These are phyloP conservation scores for Drosophila takahashii DNA, from an alignment of 1,140 invertebrate genomes.

Conservation along the genomic window DNA sequence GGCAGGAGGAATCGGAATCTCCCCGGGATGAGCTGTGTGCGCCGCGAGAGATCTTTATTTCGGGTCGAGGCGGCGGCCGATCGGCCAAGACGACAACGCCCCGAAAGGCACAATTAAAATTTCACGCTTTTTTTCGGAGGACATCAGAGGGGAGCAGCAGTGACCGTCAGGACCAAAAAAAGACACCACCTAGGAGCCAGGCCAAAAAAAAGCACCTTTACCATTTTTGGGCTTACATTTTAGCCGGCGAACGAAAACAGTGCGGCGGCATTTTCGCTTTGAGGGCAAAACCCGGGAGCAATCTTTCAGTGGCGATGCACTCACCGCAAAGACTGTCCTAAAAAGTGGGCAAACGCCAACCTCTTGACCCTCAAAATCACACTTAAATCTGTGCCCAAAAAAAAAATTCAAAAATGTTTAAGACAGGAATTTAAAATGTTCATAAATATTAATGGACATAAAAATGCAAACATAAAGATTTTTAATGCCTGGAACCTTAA, in stretches of 20 bases:
- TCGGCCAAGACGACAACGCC: constrained; percentile 65
- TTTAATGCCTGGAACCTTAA: no score
- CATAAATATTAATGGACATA: no score
- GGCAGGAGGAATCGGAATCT: constrained; percentile 25
- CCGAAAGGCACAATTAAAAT: constrained; percentile 82
- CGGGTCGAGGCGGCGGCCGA: constrained; percentile 61
- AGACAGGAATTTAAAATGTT: no score
- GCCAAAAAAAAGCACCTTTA: constrained; percentile 25
- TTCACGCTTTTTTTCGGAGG: constrained; percentile 60
- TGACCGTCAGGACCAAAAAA: constrained; percentile 55
- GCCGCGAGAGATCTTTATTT: constrained; percentile 77
- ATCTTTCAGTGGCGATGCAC: constrained; percentile 26
- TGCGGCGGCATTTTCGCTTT: constrained; percentile 72
- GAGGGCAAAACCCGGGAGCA: constrained; percentile 47
- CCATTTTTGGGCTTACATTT: constrained; percentile 64
- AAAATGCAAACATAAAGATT: no score
- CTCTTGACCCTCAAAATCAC: neutral
- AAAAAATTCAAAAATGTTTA: neutral
- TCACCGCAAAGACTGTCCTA: constrained; percentile 2
- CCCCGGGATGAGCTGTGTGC: constrained; percentile 63
- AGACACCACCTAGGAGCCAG: constrained; percentile 48
- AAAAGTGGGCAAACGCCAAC: neutral
- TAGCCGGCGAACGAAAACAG: constrained; percentile 41
- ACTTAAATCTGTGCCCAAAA: neutral
- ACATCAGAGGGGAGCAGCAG: constrained; percentile 9